Evolutionary conservation across 2,113 vertebrate genomes (phyloP), one percentile per base, ranked within the genome.

Genomic region (Saccopteryx bilineata): DNA sequence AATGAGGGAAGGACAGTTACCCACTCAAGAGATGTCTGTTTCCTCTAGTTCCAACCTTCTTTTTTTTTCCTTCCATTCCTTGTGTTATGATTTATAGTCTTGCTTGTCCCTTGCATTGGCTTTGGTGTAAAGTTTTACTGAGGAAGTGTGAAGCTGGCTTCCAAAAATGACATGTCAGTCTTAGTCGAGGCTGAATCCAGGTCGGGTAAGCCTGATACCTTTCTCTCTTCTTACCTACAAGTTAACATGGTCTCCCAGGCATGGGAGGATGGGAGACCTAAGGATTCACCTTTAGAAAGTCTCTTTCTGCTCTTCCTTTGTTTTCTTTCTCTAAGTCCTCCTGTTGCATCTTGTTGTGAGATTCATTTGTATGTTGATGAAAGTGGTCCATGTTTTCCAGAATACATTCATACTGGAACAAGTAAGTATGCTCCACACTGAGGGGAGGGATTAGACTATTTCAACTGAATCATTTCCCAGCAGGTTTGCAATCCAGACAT

Each of bases 131-230:
- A 95, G 50, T 87, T 97, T 83, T 39, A 81, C 24, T 69, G 1
- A 92, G 74, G 83, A 68, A 79, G 84, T 39, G 92, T 92, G 76
- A 96, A 96, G 89, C 92, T 96, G 87, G 81, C 58, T 97, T 98
- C 96, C 91, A 96, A 86, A 95, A 92, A 13, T 82, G 79, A 96
- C 93, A 96, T 69, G 79, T 95, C 90, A 95, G 54, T 71, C 93
- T 90, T 89, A 60, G 95, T 80, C 92, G 33, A 78, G 33, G 63
- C 79, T 18, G 33, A 79, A 54, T 19, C 74, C 50, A 58, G 48
- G 58, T 79, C 68, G 21, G 24, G 9, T 48, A 48, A 93, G 56
- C 61, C 33, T 0, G 26, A 31, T 33, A 28, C 63, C 79, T 81
- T 83, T 89, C 14, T 68, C 19, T 89, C 92, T 82, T 46, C 79